These are phyloP conservation scores for Apodemus sylvaticus DNA, from an alignment of 2,113 vertebrate species.

Conservation along the genomic window DNA sequence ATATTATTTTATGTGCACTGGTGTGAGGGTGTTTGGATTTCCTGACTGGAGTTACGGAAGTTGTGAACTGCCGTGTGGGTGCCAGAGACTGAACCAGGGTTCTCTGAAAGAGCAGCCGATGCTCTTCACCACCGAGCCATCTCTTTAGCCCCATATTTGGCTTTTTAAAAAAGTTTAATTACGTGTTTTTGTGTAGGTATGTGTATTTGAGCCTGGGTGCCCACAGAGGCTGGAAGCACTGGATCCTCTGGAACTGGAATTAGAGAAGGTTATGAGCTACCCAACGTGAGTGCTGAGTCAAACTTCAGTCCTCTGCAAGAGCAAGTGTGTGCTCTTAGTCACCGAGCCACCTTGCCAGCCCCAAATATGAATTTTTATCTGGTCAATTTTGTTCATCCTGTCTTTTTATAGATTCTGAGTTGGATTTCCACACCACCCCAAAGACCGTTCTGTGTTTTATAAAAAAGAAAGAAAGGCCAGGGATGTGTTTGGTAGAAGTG, in stretches of 20 bases:
- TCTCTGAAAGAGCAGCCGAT: no score
- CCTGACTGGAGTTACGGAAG: no score
- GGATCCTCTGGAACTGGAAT: neutral
- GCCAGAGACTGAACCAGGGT: no score
- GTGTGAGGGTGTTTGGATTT: no score
- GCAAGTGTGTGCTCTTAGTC: neutral
- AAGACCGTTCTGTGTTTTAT: neutral
- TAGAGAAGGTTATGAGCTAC: neutral
- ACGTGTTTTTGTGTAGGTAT: neutral
- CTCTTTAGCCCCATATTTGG: neutral
- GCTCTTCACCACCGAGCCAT: no score
- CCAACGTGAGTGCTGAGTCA: neutral
- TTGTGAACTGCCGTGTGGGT: no score
- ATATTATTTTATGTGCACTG: no score
- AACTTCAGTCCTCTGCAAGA: neutral
- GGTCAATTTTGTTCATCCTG: neutral
- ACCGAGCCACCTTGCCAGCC: no score
- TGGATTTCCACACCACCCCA: neutral
- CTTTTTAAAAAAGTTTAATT: neutral
- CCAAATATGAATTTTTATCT: neutral
- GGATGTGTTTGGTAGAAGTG: no score
- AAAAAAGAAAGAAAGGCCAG: no score
- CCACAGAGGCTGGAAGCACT: no score
- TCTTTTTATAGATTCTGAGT: conserved; percentile 23
- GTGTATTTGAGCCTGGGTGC: neutral